A percentile compares a stretch with the other conserved stretches of the same genome.
phyloP scores from a whole-genome alignment of 2,113 vertebrate genomes.

The Atrichornis clamosus region DNA sequence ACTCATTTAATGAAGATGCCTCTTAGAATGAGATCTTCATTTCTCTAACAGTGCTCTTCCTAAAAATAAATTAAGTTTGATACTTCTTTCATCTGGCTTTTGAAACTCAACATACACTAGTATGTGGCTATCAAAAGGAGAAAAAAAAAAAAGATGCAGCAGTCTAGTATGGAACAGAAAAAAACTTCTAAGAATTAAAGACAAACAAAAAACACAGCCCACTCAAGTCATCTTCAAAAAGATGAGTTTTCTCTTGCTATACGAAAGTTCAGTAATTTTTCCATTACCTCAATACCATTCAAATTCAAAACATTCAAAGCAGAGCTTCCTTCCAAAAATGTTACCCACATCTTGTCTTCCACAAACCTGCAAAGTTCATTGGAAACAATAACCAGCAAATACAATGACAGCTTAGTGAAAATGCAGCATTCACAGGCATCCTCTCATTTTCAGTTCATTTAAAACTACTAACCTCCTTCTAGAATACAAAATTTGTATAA shows the following conservation, averaged over 20 bases:
- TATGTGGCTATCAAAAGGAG: background rate
- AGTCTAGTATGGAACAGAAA: background rate
- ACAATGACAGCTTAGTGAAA: background rate
- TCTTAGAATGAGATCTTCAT: background rate
- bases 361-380: constrained; percentile 83
- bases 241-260: background rate
- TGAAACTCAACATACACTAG: background rate
- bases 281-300: constrained; percentile 86
- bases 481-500: background rate
- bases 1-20: background rate
- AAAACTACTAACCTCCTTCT: background rate
- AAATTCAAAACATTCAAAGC: constrained; percentile 87
- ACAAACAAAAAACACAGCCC: background rate
- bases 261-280: background rate
- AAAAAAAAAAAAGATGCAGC: background rate
- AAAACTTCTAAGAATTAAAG: background rate
- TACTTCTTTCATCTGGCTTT: background rate
- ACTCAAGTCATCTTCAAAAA: background rate
- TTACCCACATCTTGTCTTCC: constrained; percentile 99
- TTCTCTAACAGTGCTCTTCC: background rate
- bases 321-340: constrained; percentile 94
- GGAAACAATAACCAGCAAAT: background rate
- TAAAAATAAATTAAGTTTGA: background rate
- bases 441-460: background rate
- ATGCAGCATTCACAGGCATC: background rate